Base-by-base conservation (phyloP, 2,797 vertebrate genomes). In the Parotocinclus haroldoi region DNA sequence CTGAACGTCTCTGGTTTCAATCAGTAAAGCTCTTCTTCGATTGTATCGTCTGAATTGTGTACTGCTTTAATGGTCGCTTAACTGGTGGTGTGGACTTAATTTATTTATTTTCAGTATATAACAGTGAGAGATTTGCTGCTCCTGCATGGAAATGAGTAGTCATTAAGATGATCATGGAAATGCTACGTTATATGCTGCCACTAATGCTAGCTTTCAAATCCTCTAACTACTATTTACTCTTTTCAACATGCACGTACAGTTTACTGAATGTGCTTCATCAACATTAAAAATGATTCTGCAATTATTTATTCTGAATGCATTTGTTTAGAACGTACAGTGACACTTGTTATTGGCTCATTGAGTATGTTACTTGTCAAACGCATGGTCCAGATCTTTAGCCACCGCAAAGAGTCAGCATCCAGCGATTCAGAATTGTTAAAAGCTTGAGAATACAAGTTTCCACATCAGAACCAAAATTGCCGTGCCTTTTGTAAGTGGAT, bases 51-150 rank as follows among this genome's bases (percentile, higher is more conserved):
- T 75, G 59, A 62, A 73, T 68, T 74, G 68, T 77, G 68, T 75
- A 59, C 75, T 68, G 64, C 85, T 80, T 77, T 77, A 80, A 76
- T 67, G 73, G 74, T 77, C 53, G 50, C 72, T 77, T 75, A 74
- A 71, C 59, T 42, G 50, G 76, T 80, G 81, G 63, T 76, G 79
- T 81, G 56, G 76, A 80, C 81, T 86, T 82, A 85, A 86, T 89
- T 90, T 90, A 89, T 91, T 91, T 89, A 87, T 90, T 89, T 67
- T 72, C 68, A 59, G 73, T 73, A 72, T 61, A 78, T 63, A 76
- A 60, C 57, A 66, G 69, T 75, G 37, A 77, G 60, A 69, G 71
- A 75, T 77, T 55, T 67, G 76, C 71, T 65, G 27, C 73, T 79
- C 76, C 73, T 77, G 79, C 76, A 79, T 76, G 76, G 76, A 49